These are phyloP conservation scores for Turritopsis rubra DNA, from an alignment of 30 jellyfish, hydroid and myxozoan species.

Conservation along the genomic window DNA sequence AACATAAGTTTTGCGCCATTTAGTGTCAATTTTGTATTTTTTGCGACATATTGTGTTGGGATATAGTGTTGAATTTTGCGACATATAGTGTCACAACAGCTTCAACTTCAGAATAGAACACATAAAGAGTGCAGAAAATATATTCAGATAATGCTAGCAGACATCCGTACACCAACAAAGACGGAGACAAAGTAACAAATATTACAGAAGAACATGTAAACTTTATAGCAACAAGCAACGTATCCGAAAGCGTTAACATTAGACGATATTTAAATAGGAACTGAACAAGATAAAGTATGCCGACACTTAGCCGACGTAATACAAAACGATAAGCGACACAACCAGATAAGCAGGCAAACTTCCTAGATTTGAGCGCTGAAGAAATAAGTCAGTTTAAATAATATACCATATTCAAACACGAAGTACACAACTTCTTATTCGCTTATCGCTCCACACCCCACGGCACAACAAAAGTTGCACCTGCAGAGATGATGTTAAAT, in stretches of 20 bases:
- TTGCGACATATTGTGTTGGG: no score
- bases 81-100: constrained; percentile 12
- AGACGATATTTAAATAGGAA: constrained; percentile 39
- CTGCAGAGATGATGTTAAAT: neutral
- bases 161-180: constrained; percentile 33
- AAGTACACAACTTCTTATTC: neutral
- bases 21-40: no score
- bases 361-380: neutral
- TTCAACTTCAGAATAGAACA: constrained; percentile 22
- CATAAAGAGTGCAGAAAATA: constrained; percentile 37
- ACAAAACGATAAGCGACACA: neutral
- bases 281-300: constrained; percentile 23
- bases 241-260: constrained; percentile 50
- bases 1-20: no score
- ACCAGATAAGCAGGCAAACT: no score
- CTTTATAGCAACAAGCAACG: constrained; percentile 24
- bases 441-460: constrained; percentile 12
- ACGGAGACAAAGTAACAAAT: constrained; percentile 11
- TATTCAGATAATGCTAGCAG: constrained; percentile 41
- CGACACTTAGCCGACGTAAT: constrained; percentile 18
- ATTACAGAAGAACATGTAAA: constrained; percentile 50
- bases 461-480: no score
- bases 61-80: no score
- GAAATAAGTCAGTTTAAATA: neutral
- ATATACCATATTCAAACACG: neutral